Conservation (phyloP, 1,140 invertebrate species). For the Tribolium madens region DNA sequence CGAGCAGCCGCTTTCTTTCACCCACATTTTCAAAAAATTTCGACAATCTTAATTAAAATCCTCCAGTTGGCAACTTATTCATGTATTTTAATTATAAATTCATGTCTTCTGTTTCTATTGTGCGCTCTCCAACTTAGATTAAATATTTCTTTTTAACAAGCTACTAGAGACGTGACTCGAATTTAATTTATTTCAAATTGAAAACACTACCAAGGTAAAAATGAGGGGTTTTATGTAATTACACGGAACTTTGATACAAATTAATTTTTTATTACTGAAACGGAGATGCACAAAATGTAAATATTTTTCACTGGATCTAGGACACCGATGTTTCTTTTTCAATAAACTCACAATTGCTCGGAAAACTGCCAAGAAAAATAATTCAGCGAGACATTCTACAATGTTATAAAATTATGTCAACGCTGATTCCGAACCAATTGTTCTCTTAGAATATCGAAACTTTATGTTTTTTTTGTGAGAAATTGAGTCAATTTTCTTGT, state of each 20-base stretch:
- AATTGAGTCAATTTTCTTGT: too few relatives aligned
- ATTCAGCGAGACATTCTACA: neutral
- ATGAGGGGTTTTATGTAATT: conserved; percentile 15
- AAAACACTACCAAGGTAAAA: conserved; percentile 1
- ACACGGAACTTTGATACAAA: neutral
- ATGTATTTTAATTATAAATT: conserved; percentile 51
- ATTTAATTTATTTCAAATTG: conserved; percentile 15
- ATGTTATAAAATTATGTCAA: neutral
- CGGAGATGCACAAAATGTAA: neutral
- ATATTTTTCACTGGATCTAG: neutral
- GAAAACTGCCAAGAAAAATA: neutral
- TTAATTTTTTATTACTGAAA: conserved; percentile 8
- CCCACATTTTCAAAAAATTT: conserved; percentile 50
- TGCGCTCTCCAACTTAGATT: conserved; percentile 17
- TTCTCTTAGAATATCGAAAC: neutral
- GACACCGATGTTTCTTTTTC: neutral
- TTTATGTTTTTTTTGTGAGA: too few relatives aligned
- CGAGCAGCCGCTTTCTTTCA: conserved; percentile 13
- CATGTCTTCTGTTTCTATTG: conserved; percentile 24
- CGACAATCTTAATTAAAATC: conserved; percentile 33
- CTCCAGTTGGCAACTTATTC: conserved; percentile 48
- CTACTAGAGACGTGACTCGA: conserved; percentile 6
- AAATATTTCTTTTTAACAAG: conserved; percentile 38
- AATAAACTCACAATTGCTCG: neutral
- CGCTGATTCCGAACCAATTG: neutral